Evolutionary conservation across 2,797 vertebrate genomes (phyloP).

Genomic region (Acipenser oxyrinchus): DNA sequence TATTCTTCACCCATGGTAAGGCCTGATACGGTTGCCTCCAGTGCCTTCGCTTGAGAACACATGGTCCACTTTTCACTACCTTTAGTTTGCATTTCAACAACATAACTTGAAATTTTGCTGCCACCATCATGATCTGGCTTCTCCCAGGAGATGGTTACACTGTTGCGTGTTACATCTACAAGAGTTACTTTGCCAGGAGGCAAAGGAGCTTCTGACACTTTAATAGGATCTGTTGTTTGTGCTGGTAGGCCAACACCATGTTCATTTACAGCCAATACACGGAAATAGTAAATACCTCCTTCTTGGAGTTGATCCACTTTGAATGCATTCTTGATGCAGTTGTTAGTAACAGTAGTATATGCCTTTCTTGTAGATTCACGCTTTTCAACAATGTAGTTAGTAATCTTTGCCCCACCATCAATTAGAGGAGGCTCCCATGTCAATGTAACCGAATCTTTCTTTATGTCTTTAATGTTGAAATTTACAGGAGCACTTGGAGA

Average conservation of each 20-base stretch:
- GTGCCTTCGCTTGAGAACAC: constrained; percentile 79
- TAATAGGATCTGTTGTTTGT: constrained; percentile 83
- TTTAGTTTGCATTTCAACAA: constrained; percentile 90
- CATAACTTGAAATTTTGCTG: constrained; percentile 90
- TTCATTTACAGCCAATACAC: constrained; percentile 86
- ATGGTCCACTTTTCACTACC: constrained; percentile 88
- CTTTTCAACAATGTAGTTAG: constrained; percentile 93
- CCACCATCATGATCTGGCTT: constrained; percentile 93
- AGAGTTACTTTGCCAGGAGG: constrained; percentile 81
- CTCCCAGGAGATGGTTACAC: constrained; percentile 81
- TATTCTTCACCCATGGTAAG: constrained; percentile 81
- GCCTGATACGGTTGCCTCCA: constrained; percentile 81
- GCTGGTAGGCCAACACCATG: constrained; percentile 83
- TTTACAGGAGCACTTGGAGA: constrained; percentile 87
- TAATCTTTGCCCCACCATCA: constrained; percentile 94
- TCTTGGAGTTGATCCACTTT: constrained; percentile 90
- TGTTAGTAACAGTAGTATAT: constrained; percentile 86
- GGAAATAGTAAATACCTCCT: constrained; percentile 89
- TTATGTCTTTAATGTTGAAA: constrained; percentile 79
- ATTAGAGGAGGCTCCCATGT: constrained; percentile 88
- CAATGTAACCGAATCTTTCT: constrained; percentile 83
- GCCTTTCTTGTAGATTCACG: constrained; percentile 93
- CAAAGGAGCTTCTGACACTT: constrained; percentile 82
- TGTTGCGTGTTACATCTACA: constrained; percentile 81
- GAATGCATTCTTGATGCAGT: constrained; percentile 81